Evolutionary conservation across 2,797 vertebrate species (phyloP).

Genomic region (Gallinago nigripennis): DNA sequence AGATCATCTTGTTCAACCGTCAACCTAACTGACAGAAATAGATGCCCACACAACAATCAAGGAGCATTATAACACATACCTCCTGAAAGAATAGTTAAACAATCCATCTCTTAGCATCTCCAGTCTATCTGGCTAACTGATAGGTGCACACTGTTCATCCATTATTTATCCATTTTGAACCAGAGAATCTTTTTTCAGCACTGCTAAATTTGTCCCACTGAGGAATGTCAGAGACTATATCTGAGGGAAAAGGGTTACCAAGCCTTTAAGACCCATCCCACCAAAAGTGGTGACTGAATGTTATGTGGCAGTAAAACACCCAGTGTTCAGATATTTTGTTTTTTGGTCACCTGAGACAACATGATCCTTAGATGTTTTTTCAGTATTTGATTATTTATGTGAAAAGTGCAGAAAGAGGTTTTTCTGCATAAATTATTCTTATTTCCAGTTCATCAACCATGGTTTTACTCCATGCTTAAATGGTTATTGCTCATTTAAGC

Average conservation of each 20-base stretch:
- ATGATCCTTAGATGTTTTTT: not conserved
- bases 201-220: not conserved
- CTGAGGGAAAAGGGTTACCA: not conserved
- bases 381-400: slow-evolving; percentile 54
- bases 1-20: too few relatives aligned
- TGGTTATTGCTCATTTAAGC: slow-evolving; percentile 54
- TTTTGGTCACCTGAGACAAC: not conserved
- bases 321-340: not conserved
- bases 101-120: not conserved
- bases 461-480: slow-evolving; percentile 47
- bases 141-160: not conserved
- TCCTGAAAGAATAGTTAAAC: not conserved
- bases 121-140: not conserved
- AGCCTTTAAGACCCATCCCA: not conserved
- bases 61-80: not conserved
- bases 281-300: not conserved
- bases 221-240: not conserved
- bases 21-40: too few relatives aligned
- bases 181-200: not conserved
- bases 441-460: slow-evolving; percentile 52
- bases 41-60: too few relatives aligned
- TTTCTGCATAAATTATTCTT: slow-evolving; percentile 66
- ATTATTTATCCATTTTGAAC: not conserved
- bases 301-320: not conserved
- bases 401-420: slow-evolving; percentile 48